phyloP scores from a whole-genome alignment of 92 coral and sea anemone species.

The Bergia puertoricense region DNA sequence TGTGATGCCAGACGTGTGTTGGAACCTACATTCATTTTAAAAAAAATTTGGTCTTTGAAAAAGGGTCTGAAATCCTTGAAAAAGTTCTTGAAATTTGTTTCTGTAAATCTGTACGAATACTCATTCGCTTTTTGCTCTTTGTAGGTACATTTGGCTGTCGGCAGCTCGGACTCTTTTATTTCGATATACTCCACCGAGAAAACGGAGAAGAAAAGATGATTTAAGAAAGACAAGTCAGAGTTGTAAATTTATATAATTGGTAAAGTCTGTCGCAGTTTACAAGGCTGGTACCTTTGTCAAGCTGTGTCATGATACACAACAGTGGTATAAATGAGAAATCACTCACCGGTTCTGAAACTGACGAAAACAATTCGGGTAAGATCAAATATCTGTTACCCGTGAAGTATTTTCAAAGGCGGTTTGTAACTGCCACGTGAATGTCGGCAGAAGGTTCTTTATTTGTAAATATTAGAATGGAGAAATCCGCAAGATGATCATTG shows the following conservation, averaged over 20 bases:
- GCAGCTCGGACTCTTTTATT: constrained; percentile 93
- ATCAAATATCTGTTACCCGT: neutral
- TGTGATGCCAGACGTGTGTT: too few species aligned
- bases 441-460: neutral
- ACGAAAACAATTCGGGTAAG: neutral
- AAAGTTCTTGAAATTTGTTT: too few species aligned
- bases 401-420: neutral
- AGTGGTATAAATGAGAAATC: too few species aligned
- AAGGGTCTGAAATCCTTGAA: too few species aligned
- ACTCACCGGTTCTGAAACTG: neutral
- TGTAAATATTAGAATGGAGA: neutral
- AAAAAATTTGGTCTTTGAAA: too few species aligned
- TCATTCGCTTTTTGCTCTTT: neutral
- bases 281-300: neutral
- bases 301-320: neutral
- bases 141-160: constrained; percentile 93
- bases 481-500: neutral
- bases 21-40: too few species aligned
- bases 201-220: constrained; percentile 86
- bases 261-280: neutral
- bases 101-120: too few species aligned
- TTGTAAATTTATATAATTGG: neutral
- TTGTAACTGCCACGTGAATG: neutral
- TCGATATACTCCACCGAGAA: constrained; percentile 97
- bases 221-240: neutral